Conservation (phyloP, 2,888 invertebrate species). For the Myathropa florea region DNA sequence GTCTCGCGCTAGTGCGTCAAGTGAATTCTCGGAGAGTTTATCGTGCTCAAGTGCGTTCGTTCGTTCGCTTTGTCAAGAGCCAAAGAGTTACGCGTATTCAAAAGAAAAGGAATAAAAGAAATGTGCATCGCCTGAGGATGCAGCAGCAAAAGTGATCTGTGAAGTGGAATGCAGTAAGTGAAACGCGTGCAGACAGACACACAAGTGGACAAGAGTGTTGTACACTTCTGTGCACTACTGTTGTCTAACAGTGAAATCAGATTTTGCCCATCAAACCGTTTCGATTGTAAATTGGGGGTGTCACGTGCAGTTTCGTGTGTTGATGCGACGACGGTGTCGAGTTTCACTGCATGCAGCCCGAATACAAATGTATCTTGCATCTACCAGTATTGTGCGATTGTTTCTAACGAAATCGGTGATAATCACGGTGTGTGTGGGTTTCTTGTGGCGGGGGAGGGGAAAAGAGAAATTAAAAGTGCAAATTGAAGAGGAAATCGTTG, state of each 20-base stretch:
- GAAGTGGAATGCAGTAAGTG: conserved; percentile 33
- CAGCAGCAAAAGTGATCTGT: conserved; percentile 13
- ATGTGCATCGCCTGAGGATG: conserved; percentile 26
- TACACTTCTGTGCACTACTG: neutral
- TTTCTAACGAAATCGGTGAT: conserved; percentile 51
- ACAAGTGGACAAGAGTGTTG: neutral
- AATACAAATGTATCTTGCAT: conserved; percentile 46
- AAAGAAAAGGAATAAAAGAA: neutral
- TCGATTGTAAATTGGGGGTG: conserved; percentile 42
- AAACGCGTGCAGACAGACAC: neutral
- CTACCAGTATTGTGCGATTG: conserved; percentile 7
- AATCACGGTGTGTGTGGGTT: conserved; percentile 23
- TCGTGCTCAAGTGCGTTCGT: conserved; percentile 17
- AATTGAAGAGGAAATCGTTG: conserved; percentile 34
- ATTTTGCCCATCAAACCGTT: conserved; percentile 1
- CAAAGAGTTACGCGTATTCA: neutral
- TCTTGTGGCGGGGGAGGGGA: neutral
- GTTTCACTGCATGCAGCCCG: conserved; percentile 58
- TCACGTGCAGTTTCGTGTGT: conserved; percentile 45
- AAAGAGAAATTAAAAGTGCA: conserved; percentile 37
- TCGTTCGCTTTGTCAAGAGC: neutral
- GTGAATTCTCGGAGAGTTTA: conserved; percentile 35
- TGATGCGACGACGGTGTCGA: neutral
- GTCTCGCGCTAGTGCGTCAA: conserved; percentile 44
- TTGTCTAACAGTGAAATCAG: conserved; percentile 24